Percentiles rank a stretch among this genome's conserved stretches.
phyloP scores from a whole-genome alignment of 2,113 vertebrate genomes.

The Verasper variegatus region DNA sequence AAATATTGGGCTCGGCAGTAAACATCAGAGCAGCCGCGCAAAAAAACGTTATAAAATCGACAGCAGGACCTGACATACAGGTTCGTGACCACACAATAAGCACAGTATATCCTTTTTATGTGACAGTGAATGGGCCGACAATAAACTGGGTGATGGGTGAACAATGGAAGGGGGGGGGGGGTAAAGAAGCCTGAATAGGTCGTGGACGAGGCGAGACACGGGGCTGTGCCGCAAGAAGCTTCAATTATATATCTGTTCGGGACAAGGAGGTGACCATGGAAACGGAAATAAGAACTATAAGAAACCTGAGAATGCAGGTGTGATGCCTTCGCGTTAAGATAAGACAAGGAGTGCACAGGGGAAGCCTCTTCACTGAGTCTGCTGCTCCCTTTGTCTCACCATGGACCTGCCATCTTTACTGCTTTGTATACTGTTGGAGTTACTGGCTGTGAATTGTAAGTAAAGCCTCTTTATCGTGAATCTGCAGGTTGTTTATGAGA shows the following conservation, averaged over 20 bases:
- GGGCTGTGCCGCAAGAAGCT: conserved; percentile 30
- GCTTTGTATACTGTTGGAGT: conserved; percentile 68
- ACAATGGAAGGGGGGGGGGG: conserved; percentile 14
- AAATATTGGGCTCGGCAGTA: neutral
- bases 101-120: neutral
- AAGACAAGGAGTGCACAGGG: conserved; percentile 60
- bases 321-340: conserved; percentile 58
- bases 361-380: conserved; percentile 52
- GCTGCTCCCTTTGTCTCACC: conserved; percentile 38
- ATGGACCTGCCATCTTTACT: conserved; percentile 74
- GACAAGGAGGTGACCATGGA: conserved; percentile 79
- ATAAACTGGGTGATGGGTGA: conserved; percentile 17
- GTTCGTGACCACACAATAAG: conserved; percentile 4
- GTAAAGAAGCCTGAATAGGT: conserved; percentile 31
- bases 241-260: conserved; percentile 78
- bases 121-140: conserved; percentile 5
- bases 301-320: conserved; percentile 81
- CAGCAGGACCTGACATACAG: neutral
- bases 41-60: neutral
- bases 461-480: conserved; percentile 44
- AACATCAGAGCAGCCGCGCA: neutral
- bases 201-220: conserved; percentile 48
- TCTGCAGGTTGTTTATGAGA: neutral
- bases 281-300: conserved; percentile 82
- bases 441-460: conserved; percentile 77